Percentiles rank a stretch among this genome's conserved stretches.
phyloP scores from a whole-genome alignment of 2,888 invertebrate species.

The Lepidocyrtinus sp. region DNA sequence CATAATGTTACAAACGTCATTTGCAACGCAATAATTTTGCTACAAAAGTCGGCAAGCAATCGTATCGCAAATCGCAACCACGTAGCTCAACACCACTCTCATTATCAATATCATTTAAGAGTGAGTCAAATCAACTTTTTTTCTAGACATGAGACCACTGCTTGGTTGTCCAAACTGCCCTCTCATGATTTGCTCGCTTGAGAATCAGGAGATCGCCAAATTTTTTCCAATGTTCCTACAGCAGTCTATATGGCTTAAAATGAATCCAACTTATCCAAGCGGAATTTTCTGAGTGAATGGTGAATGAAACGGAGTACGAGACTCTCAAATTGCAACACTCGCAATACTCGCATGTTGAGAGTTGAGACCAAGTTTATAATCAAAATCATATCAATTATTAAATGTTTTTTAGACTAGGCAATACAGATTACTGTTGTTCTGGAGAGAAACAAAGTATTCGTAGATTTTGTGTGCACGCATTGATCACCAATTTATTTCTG shows the following conservation, averaged over 20 bases:
- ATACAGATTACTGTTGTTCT: too few species aligned
- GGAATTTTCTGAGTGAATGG: neutral
- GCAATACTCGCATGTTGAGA: too few species aligned
- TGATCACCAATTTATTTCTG: neutral
- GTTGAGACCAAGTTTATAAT: too few species aligned
- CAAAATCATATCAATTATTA: too few species aligned
- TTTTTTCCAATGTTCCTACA: neutral
- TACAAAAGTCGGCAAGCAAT: too few species aligned
- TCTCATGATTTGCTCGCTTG: constrained; percentile 54
- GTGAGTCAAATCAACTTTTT: neutral
- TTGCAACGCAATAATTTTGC: too few species aligned
- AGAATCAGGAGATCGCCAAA: constrained; percentile 49
- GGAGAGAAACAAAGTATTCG: neutral
- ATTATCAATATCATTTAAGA: neutral
- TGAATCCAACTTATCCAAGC: neutral
- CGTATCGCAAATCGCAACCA: too few species aligned
- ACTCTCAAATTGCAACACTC: too few species aligned
- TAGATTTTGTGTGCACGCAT: neutral
- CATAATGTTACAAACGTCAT: too few species aligned
- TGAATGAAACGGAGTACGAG: too few species aligned
- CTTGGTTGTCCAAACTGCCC: constrained; percentile 45
- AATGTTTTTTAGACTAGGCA: too few species aligned
- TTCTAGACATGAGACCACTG: constrained; percentile 40
- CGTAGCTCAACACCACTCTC: neutral
- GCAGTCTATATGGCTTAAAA: too few species aligned